Percentiles rank a stretch among this genome's conserved stretches.
Conservation (phyloP, 2,113 vertebrate genomes). For the Bothrops jararaca region DNA sequence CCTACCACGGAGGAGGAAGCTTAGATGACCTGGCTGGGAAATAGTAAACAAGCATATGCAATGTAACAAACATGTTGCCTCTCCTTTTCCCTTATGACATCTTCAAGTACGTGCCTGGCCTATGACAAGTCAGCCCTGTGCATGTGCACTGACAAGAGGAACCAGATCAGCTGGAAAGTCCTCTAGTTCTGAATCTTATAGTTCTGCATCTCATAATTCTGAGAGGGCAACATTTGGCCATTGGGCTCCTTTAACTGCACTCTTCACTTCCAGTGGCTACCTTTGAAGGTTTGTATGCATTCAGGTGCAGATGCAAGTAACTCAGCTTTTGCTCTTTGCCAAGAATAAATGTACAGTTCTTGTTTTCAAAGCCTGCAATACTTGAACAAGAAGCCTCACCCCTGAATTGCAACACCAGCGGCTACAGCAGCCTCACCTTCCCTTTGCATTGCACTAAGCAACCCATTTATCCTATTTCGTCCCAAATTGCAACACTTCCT, state of each 20-base stretch:
- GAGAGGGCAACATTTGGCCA: background rate
- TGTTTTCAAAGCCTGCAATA: constrained; percentile 25
- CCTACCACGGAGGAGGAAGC: background rate
- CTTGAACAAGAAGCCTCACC: constrained; percentile 16
- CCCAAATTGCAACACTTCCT: constrained; percentile 17
- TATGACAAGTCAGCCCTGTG: background rate
- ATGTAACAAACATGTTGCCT: background rate
- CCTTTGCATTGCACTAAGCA: background rate
- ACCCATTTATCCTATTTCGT: constrained; percentile 1
- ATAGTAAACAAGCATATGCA: background rate
- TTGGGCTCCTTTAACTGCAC: background rate
- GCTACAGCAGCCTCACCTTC: background rate
- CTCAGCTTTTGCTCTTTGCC: background rate
- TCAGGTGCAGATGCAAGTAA: background rate
- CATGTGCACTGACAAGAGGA: background rate
- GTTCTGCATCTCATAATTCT: background rate
- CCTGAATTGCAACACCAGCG: background rate
- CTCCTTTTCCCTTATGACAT: background rate
- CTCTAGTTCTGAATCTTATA: background rate
- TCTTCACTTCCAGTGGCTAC: background rate
- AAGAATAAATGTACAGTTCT: background rate
- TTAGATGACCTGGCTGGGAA: background rate
- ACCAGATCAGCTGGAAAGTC: background rate
- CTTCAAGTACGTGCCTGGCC: background rate
- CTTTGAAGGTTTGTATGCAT: background rate